Base-by-base conservation (phyloP, 2,888 invertebrate species). In the Agrochola litura region DNA sequence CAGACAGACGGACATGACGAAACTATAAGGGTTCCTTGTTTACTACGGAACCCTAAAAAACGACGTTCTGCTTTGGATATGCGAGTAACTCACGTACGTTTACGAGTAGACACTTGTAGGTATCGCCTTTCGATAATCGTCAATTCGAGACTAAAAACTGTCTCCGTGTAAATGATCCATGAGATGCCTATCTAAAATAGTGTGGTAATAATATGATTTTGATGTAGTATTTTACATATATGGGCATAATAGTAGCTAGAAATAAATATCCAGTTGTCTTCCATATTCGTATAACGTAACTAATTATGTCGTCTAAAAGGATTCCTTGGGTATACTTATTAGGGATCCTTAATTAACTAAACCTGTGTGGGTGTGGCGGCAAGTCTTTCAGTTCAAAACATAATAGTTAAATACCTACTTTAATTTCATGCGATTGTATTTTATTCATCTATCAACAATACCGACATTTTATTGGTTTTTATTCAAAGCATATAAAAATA, bases 151-250 rank as follows among this genome's bases (percentile, higher is more conserved):
- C 10, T 22, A 37, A 25, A 52, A 69, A 69, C 9, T 61, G 37
- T 25, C 43, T 19, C 5, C 6, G 22, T 71, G 61, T 71, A 41
- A 72, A 61, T 46, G 6, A 22, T 16, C 52, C n/a, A 25, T 25
- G 60, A 6, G 76, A 83, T 68, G 68, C 41, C 3, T 60, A 74
- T 86, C 71, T 81, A 46, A 70, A 72, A 58, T 46, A 16, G 25
- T 60, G 46, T 61, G 43, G 22, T 52, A 71, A 54, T 73, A 54
- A 19, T 56, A 58, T 43, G 16, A 41, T 67, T 73, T 58, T 63
- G 56, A 63, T 73, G 19, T 22, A 64, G 22, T 65, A 37, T 69
- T 61, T 81, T 56, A 73, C 61, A 25, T 30, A 54, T 16, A 72
- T 56, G 68, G 46, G 12, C 52, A 49, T 83, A 83, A 49, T 60